Base-by-base conservation (phyloP, 2,888 invertebrate species). In the Melolontha melolontha region DNA sequence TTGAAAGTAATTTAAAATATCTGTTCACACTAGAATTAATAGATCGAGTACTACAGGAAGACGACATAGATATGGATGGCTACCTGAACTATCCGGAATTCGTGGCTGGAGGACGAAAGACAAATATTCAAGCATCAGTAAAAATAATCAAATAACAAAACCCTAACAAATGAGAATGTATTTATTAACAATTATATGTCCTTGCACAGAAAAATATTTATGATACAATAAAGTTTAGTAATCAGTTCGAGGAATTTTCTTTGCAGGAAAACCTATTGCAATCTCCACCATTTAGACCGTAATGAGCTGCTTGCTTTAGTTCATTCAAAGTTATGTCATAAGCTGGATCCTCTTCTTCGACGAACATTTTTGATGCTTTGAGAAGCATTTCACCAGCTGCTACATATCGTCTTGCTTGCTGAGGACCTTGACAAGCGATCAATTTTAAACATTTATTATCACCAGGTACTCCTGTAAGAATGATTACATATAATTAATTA, bases 31-130 rank as follows among this genome's bases (percentile, higher is more conserved):
- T 83, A 96, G 96, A 91, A 72, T 85, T 96, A 59, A 93, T 97
- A 44, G 97, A 97, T 80, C 89, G 90, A 74, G 94, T 96, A 8
- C 83, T 97, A 41, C 86, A 87, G 66, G 90, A 92, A 70, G 96
- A 96, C 76, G 97, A 97, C 81, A 84, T 88, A 0, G 91, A 97
- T 80, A 88, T 90, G 42, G 96, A 97, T 78, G 97, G 97, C 0
- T 94, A 88, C 79, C 84, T 97, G 40, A 94, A 92, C 69, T 97
- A 96, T 80, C 86, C 91, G 0, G 97, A 97, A 80, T 94, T 91
- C 78, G 87, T 79, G 8, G 78, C 80, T 5, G 81, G 82, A 10
- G 75, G 81, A 64, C 79, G 77, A 67, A 80, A 77, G 17, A 69
- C 74, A 39, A 69, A 68, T 67, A 57, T 68, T 51, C 64, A 73